Conservation (phyloP, 2,113 vertebrate genomes). For the Euleptes europaea region DNA sequence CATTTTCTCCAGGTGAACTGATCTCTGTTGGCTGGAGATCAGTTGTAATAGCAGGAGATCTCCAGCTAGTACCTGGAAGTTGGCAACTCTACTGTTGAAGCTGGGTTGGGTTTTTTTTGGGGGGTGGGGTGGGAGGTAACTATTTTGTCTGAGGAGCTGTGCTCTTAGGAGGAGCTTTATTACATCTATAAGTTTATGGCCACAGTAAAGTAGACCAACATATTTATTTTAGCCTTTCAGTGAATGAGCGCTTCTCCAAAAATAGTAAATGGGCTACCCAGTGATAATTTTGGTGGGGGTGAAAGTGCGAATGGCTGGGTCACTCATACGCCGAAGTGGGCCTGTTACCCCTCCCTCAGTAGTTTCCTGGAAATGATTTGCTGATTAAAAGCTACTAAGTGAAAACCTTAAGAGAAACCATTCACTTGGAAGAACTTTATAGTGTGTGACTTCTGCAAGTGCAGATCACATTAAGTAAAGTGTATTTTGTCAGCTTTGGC, state of each 20-base stretch:
- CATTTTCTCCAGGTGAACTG: too few species aligned
- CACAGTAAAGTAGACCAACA: slow-evolving; percentile 28
- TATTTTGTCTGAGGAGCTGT: slow-evolving; percentile 39
- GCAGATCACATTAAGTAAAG: slow-evolving; percentile 13
- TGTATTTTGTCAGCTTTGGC: slow-evolving; percentile 7
- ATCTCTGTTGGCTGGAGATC: too few species aligned
- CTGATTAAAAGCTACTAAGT: slow-evolving; percentile 50
- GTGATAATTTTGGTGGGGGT: background rate
- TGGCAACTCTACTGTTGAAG: too few species aligned
- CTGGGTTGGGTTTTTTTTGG: slow-evolving; percentile 41
- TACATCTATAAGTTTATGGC: slow-evolving; percentile 32
- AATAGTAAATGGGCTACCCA: background rate
- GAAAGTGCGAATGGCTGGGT: slow-evolving; percentile 18
- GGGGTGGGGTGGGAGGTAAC: background rate
- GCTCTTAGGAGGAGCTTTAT: slow-evolving; percentile 28
- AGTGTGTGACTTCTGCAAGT: slow-evolving; percentile 18
- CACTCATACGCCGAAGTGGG: slow-evolving; percentile 64
- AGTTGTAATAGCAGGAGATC: too few species aligned
- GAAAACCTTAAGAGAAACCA: slow-evolving; percentile 1
- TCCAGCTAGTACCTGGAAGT: too few species aligned
- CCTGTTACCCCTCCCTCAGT: slow-evolving; percentile 25
- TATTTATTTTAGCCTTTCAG: slow-evolving; percentile 40
- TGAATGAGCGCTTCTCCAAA: slow-evolving; percentile 2
- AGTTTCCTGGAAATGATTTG: slow-evolving; percentile 43
- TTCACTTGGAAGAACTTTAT: slow-evolving; percentile 17